These are phyloP conservation scores for Ips typographus DNA, from an alignment of 1,140 invertebrate species.

Conservation along the genomic window DNA sequence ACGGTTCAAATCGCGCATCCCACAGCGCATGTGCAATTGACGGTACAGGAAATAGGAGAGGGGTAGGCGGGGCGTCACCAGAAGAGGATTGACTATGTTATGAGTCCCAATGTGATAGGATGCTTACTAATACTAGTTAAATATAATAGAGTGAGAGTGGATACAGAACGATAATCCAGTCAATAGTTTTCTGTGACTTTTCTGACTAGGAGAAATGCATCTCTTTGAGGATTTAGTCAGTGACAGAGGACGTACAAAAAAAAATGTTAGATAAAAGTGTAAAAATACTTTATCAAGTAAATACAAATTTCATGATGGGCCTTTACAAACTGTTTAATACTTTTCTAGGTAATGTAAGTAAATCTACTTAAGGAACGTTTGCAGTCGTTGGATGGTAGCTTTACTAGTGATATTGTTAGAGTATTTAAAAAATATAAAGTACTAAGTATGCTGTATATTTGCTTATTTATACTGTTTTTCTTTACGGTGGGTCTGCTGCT, in stretches of 20 bases:
- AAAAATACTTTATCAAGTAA: too few species aligned
- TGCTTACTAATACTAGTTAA: background rate
- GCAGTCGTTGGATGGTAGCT: conserved; percentile 2
- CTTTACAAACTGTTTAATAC: conserved; percentile 2
- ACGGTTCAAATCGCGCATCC: conserved; percentile 43
- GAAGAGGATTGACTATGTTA: background rate
- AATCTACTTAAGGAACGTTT: background rate
- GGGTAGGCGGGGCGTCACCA: conserved; percentile 16
- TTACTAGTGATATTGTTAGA: conserved; percentile 2
- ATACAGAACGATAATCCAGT: too few species aligned
- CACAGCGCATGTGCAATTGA: conserved; percentile 42
- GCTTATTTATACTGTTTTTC: too few species aligned
- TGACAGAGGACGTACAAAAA: too few species aligned
- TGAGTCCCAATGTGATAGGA: background rate
- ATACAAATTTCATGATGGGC: background rate
- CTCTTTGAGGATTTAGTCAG: too few species aligned
- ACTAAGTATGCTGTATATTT: conserved; percentile 6
- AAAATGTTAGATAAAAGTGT: too few species aligned
- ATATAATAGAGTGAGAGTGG: too few species aligned
- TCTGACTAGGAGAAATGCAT: too few species aligned
- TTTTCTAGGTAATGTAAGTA: conserved; percentile 9
- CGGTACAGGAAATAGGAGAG: conserved; percentile 28
- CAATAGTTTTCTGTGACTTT: too few species aligned
- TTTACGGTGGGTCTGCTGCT: too few species aligned
- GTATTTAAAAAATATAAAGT: conserved; percentile 10